Evolutionary conservation across 2,888 invertebrate species (phyloP), one percentile per base, ranked within the genome.

Genomic region (Ornithoptera alexandrae): DNA sequence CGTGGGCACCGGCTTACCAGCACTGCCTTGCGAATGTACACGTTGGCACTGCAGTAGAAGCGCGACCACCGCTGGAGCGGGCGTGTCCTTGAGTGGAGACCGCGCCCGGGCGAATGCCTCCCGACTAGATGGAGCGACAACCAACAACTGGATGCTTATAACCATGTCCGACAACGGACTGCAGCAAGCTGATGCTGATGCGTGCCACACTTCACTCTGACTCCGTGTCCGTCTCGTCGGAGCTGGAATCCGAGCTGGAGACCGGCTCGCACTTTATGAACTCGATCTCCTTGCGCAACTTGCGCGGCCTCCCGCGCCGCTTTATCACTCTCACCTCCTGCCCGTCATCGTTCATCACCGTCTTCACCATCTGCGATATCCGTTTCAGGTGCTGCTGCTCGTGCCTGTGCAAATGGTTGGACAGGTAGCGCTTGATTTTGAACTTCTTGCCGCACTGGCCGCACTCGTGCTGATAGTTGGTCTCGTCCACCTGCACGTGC

Each of bases 211-310:
- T 36, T 22, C 77, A 84, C 8, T 78, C 81, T 0, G 81, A 79
- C 0, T 82, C 81, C 0, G 77, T 74, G 0, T 85, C 85, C 0
- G 81, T 79, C 8, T 85, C 88, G 0, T 81, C 88, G 0, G 84
- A 80, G 0, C 84, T 86, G 0, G 84, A 83, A 2, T 87, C 88
- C 0, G 89, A 83, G 68, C 88, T 89, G 0, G 89, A 86, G 0
- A 90, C 85, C 0, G 92, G 92, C 66, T 92, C 92, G 65, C 92
- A 92, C 67, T 92, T 92, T 0, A 92, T 90, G 39, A 92, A 92
- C 79, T 91, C 91, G 7, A 92, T 90, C 71, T 91, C 90, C 0
- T 83, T 87, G 2, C 82, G 72, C 0, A 79, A 73, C 71, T 84
- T 83, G 67, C 78, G 80, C 1, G 83, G 79, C 18, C 84, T 74